phyloP scores from a whole-genome alignment of 2,888 invertebrate species.

The Eurois occulta region DNA sequence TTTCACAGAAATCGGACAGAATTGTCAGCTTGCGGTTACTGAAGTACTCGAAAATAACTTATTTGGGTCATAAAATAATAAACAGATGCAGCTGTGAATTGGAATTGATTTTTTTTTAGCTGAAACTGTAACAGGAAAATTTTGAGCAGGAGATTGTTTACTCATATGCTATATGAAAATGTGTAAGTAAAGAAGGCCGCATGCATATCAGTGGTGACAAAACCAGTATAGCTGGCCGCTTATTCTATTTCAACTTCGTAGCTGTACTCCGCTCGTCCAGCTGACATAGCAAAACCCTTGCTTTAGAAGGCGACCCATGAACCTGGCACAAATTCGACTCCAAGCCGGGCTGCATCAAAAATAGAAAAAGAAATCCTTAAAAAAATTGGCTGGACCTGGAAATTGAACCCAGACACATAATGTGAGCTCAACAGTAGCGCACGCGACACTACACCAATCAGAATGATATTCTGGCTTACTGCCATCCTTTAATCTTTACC shows the following conservation, averaged over 20 bases:
- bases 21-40: slow-evolving; percentile 50
- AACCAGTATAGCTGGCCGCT: neutral
- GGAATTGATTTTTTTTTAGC: neutral
- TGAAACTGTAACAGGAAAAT: slow-evolving; percentile 27
- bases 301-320: neutral
- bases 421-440: no score
- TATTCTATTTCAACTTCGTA: neutral
- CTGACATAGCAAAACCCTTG: neutral
- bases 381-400: neutral
- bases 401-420: neutral
- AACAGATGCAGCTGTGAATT: slow-evolving; percentile 1
- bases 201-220: neutral
- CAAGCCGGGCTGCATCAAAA: neutral
- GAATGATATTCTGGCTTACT: neutral
- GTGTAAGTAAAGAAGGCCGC: neutral
- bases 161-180: neutral
- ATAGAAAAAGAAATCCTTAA: accelerated
- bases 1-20: slow-evolving; percentile 49
- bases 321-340: neutral
- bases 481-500: neutral
- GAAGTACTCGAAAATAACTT: slow-evolving; percentile 24
- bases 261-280: neutral
- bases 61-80: slow-evolving; percentile 45
- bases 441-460: neutral
- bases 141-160: neutral